Evolutionary conservation across 1,140 invertebrate species (phyloP), one percentile per base, ranked within the genome.

Genomic region (Thalassaphorura encarpata): DNA sequence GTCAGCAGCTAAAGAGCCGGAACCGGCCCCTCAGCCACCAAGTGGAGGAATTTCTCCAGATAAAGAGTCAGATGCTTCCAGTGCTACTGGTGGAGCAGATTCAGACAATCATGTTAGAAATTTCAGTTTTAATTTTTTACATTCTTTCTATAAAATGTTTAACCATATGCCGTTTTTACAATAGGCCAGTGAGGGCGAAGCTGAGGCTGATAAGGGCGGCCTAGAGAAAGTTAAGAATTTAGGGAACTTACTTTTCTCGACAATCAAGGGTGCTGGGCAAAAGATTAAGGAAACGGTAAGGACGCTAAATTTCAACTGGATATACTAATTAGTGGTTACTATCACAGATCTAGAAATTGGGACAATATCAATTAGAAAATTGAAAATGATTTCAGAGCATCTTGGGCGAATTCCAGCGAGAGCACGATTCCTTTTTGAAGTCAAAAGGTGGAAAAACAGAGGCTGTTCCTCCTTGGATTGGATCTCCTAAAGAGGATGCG

Each of bases 201-300:
- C 74, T 54, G 89, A 90, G 68, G 90, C 89, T 61, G 88, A 84
- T 64, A 86, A 88, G 27, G 90, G 89, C 26, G 55, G 52, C 1
- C 26, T 62, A 2, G 60, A 56, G 4, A 70, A 94, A 87, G 77
- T 89, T 79, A 68, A 84, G 60, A 72, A 71, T 62, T 69, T 94
- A 70, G 91, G 91, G 64, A 93, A 83, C 70, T 91, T 91, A 74
- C 76, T 93, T 56, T 91, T 87, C 73, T 88, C 86, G 68, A 81
- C 79, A 41, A 81, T 85, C 1, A 80, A 76, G 51, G 82, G 86
- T 71, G 84, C 84, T 58, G 81, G 84, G 54, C 89, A 82, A 61
- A 92, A 95, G 73, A 86, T 97, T 66, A 95, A 95, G 74, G 89
- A 95, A 77, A 95, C 92, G 73, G 90, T 95, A 73, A 86, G 84